These are phyloP conservation scores for Leptodirus hochenwartii DNA, from an alignment of 2,888 invertebrate species.

Conservation along the genomic window DNA sequence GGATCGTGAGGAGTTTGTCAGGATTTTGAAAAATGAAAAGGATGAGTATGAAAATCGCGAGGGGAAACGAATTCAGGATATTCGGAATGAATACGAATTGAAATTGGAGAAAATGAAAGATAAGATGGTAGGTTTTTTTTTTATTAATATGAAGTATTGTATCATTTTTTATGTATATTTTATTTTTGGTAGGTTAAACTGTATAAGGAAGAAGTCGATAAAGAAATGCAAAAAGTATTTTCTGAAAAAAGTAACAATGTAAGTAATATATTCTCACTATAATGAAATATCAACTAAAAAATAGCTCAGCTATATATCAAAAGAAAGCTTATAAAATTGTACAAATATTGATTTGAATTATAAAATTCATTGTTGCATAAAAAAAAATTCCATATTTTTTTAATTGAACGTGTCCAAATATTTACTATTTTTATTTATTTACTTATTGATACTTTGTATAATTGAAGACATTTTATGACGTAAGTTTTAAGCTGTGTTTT, in stretches of 20 bases:
- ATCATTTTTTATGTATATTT: slow-evolving; percentile 5
- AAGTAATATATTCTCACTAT: slow-evolving; percentile 14
- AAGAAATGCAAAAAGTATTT: slow-evolving; percentile 35
- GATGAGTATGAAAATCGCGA: slow-evolving; percentile 18
- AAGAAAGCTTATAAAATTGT: not conserved
- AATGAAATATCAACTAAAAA: not conserved
- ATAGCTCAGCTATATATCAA: too few species aligned
- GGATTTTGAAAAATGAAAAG: slow-evolving; percentile 20
- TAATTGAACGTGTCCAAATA: too few species aligned
- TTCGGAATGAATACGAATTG: slow-evolving; percentile 47
- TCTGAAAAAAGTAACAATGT: slow-evolving; percentile 35
- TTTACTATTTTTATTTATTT: too few species aligned
- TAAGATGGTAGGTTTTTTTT: slow-evolving; percentile 51
- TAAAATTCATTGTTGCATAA: not conserved
- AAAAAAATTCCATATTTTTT: too few species aligned
- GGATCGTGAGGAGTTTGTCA: slow-evolving; percentile 23
- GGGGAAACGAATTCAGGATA: slow-evolving; percentile 31
- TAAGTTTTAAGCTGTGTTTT: too few species aligned
- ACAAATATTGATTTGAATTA: not conserved
- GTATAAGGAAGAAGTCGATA: slow-evolving; percentile 43
- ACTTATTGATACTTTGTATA: too few species aligned
- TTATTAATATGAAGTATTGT: not conserved
- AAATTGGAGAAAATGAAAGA: slow-evolving; percentile 63
- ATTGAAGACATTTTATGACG: too few species aligned
- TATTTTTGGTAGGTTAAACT: slow-evolving; percentile 32